Evolutionary conservation across 2,797 vertebrate genomes (phyloP), one percentile per base, ranked within the genome.

Genomic region (Phalanger gymnotis): DNA sequence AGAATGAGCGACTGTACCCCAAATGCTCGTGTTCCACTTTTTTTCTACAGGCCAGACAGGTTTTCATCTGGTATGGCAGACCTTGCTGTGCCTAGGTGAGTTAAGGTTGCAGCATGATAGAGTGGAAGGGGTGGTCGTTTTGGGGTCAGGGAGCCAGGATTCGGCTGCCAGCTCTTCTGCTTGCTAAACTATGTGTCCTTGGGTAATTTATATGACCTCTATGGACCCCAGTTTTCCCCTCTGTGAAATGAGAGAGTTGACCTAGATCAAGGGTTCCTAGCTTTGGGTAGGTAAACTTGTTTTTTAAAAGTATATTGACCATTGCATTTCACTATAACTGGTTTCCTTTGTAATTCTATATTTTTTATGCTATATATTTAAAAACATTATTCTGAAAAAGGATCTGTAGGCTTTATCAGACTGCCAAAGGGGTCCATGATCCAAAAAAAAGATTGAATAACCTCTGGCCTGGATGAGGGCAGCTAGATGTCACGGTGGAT

Each of bases 21-120:
- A 51, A n/a, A 53, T 10, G 6, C 0, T 5, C n/a, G 12, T 2
- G 2, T 34, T 58, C 16, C 19, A 3, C 1, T 14, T 58, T 25
- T n/a, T 28, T 19, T 61, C 22, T 54, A 55, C 2, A 2, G 2
- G 22, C 31, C 40, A 30, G 73, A 22, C 66, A 81, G n/a, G n/a
- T 40, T 73, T 73, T 81, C n/a, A 51, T 47, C 31, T 87, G 40
- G 73, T 87, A 51, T 10, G 3, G 40, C 40, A 47, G 40, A 87
- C 22, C 27, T 40, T 51, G 30, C 4, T 47, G 7, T 81, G 12
- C 2, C 73, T 19, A 51, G 40, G 73, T 27, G 73, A 87, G 40
- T 40, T 40, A 73, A 40, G 66, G n/a, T 73, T 6, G 66, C 40
- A 87, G 73, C 1, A 11, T 87, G 73, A 47, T 87, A 25, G n/a